Percentiles rank a stretch among this genome's conserved stretches.
phyloP scores from a whole-genome alignment of 2,888 invertebrate genomes.

The Sipha maydis region DNA sequence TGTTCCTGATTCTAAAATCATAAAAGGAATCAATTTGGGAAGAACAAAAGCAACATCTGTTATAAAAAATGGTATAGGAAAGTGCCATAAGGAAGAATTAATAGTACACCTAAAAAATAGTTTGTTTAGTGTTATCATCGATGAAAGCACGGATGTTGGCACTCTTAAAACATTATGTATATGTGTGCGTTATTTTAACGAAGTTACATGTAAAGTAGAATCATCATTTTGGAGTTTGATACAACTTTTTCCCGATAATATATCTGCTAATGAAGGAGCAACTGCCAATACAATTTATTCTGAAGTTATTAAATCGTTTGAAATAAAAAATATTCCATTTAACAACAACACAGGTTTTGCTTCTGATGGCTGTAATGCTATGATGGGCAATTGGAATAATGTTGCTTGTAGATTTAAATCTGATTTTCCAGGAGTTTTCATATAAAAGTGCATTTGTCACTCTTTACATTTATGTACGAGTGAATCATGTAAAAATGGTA shows the following conservation, averaged over 20 bases:
- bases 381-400: constrained; percentile 59
- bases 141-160: not conserved
- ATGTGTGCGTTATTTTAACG: not conserved
- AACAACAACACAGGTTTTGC: constrained; percentile 63
- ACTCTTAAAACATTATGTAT: constrained; percentile 2
- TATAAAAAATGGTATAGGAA: not conserved
- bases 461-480: constrained; percentile 51
- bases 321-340: constrained; percentile 58
- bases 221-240: not conserved
- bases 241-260: constrained; percentile 48
- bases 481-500: not conserved
- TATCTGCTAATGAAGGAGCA: not conserved
- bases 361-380: constrained; percentile 62
- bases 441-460: constrained; percentile 56
- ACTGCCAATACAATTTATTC: constrained; percentile 33
- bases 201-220: not conserved
- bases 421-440: constrained; percentile 46
- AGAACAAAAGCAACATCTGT: constrained; percentile 5
- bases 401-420: constrained; percentile 17
- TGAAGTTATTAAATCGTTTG: constrained; percentile 58
- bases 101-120: not conserved
- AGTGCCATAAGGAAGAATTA: not conserved
- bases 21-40: not conserved
- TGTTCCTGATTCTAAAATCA: not conserved
- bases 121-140: not conserved